Percentiles rank a stretch among this genome's conserved stretches.
Evolutionary conservation across 2,888 invertebrate species (phyloP).

Genomic region (Seira sanloemensis): DNA sequence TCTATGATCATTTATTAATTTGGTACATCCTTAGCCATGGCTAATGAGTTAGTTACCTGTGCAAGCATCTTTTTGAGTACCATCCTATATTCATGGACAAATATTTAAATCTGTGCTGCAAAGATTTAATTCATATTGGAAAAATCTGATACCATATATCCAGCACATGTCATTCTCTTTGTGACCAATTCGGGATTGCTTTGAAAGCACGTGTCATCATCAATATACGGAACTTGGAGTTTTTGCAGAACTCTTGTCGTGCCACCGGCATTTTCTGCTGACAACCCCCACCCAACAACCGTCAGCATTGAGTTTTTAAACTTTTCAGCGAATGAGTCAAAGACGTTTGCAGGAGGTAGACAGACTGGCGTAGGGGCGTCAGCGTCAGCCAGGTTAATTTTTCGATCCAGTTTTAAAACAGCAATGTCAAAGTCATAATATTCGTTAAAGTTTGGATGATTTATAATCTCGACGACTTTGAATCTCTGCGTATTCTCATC

Average conservation of each 20-base stretch:
- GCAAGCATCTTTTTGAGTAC: constrained; percentile 42
- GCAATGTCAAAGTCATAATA: constrained; percentile 70
- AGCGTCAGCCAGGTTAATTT: constrained; percentile 59
- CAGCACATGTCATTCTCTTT: constrained; percentile 67
- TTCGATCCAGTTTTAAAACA: constrained; percentile 59
- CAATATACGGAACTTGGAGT: constrained; percentile 64
- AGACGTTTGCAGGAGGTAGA: constrained; percentile 47
- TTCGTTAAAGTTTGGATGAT: constrained; percentile 65
- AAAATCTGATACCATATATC: constrained; percentile 36
- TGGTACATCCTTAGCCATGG: constrained; percentile 51
- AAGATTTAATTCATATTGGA: constrained; percentile 34
- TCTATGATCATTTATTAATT: not conserved
- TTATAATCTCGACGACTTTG: constrained; percentile 68
- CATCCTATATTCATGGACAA: not conserved
- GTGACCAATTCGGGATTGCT: constrained; percentile 54
- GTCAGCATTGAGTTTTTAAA: constrained; percentile 32
- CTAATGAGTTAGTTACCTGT: constrained; percentile 7
- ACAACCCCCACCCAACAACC: constrained; percentile 65
- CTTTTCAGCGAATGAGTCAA: not conserved
- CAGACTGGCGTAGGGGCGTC: constrained; percentile 71
- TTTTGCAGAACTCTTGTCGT: constrained; percentile 71
- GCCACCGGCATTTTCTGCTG: constrained; percentile 65
- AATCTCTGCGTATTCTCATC: constrained; percentile 67
- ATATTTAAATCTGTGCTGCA: not conserved
- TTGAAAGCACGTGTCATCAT: constrained; percentile 38